Base-by-base conservation (phyloP, 1,140 invertebrate genomes). In the Aricia agestis region DNA sequence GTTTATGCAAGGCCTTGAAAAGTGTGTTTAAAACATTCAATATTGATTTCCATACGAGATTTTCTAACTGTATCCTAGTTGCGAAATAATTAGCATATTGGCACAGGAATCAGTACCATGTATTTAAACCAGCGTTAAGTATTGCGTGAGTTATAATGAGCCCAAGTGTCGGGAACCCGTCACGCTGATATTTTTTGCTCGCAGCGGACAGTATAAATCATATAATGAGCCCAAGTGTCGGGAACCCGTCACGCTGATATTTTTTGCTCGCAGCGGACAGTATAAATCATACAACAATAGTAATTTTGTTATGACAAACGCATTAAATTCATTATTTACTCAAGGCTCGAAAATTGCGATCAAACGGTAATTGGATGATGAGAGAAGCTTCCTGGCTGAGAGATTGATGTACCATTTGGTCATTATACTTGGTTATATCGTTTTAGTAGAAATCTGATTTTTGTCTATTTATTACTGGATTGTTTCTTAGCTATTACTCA, bases 241-340 rank as follows among this genome's bases (percentile, higher is more conserved):
- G 18, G 58, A 17, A 59, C 59, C 59, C 6, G 59, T 63, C 18
- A 19, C 6, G 4, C 19, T 63, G 6, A 19, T 19, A 19, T 63
- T 63, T 63, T 63, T 63, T 63, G 59, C 59, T 11, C 6, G 36
- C 36, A 36, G 15, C 58, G 18, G 10, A 63, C 59, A 63, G 10
- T 63, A 19, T 63, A 63, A 63, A 63, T 63, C 59, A 25, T 63
- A 63, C 19, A 63, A 63, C 59, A 25, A 63, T 63, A 63, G 59
- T 63, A 63, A 63, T 63, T 63, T 63, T 63, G 59, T 63, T 19
- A 63, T 63, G 59, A 63, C 59, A 63, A 63, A 63, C 59, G 59
- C 59, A 63, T 63, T 63, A 63, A 19, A 19, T 19, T 63, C 59
- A 63, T 63, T 63, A 63, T 63, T 18, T 63, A 19, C 59, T 63